Conservation (phyloP, 2,888 invertebrate genomes). For the Dynastes grantii region DNA sequence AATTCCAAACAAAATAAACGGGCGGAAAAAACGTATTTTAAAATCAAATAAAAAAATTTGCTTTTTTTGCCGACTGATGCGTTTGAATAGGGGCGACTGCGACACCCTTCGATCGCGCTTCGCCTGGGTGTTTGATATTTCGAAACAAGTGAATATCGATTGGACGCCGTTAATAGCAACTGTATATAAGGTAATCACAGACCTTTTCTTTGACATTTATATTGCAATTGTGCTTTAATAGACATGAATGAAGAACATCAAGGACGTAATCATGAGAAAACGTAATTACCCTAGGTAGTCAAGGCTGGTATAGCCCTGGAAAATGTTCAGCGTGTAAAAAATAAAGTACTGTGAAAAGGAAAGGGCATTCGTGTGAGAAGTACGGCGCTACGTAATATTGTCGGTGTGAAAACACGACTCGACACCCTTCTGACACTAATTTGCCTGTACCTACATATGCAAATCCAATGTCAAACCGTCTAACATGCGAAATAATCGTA, state of each 20-base stretch:
- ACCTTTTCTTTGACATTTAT: conserved; percentile 50
- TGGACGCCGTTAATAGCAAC: conserved; percentile 25
- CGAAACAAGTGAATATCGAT: conserved; percentile 40
- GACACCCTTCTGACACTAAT: conserved; percentile 24
- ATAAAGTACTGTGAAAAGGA: not conserved
- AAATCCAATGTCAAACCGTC: conserved; percentile 1
- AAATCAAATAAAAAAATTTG: conserved; percentile 20
- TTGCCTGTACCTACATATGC: not conserved
- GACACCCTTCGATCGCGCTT: not conserved
- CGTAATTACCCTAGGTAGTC: conserved; percentile 29
- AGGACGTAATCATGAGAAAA: conserved; percentile 39
- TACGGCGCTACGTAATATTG: not conserved
- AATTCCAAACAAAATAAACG: conserved; percentile 39
- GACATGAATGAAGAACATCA: conserved; percentile 43
- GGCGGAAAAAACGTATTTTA: conserved; percentile 35
- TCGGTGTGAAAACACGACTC: not conserved
- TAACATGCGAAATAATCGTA: conserved; percentile 12
- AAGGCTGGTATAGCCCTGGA: not conserved
- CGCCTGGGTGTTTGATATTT: conserved; percentile 34
- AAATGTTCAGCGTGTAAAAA: not conserved
- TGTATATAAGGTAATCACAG: conserved; percentile 37
- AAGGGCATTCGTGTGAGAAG: not conserved
- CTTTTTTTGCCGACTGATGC: not conserved
- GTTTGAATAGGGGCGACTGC: no score
- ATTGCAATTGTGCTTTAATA: conserved; percentile 45